Percentiles rank a stretch among this genome's conserved stretches.
phyloP scores from a whole-genome alignment of 2,113 vertebrate species.

The Equus przewalskii region DNA sequence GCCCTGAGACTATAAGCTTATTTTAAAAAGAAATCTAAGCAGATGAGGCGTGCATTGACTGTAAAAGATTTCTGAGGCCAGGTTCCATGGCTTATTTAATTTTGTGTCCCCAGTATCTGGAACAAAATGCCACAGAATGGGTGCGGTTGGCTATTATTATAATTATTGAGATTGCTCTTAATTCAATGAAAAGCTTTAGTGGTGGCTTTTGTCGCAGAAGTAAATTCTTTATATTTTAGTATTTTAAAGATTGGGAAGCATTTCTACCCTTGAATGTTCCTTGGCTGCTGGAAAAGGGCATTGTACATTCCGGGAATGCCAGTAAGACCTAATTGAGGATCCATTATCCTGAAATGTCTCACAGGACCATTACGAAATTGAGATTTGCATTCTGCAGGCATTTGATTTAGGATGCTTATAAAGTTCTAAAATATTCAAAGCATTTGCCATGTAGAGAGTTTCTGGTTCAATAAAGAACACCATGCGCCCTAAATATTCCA shows the following conservation, averaged over 20 bases:
- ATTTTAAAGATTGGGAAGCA: not conserved
- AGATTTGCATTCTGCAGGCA: conserved; percentile 18
- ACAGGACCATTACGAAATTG: conserved; percentile 1
- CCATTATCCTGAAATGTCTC: conserved; percentile 12
- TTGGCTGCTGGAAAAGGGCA: conserved; percentile 16
- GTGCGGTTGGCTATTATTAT: not conserved
- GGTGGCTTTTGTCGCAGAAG: not conserved
- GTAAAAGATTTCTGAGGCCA: not conserved
- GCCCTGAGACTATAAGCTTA: not conserved
- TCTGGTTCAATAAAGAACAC: not conserved
- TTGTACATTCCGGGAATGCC: not conserved
- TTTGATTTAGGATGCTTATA: conserved; percentile 38
- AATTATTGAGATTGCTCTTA: conserved; percentile 26
- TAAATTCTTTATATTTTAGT: not conserved
- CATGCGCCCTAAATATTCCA: not conserved
- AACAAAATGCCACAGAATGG: not conserved
- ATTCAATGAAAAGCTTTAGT: conserved; percentile 48
- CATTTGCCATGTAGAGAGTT: not conserved
- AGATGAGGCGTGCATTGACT: not conserved
- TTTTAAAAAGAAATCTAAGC: conserved; percentile 2
- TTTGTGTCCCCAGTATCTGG: not conserved
- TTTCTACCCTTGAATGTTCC: not conserved
- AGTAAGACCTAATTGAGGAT: conserved; percentile 28
- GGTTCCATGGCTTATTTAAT: not conserved
- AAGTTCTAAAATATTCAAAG: conserved; percentile 16